Evolutionary conservation across 2,113 vertebrate genomes (phyloP), one percentile per base, ranked within the genome.

Genomic region (Sinocyclocheilus grahami): DNA sequence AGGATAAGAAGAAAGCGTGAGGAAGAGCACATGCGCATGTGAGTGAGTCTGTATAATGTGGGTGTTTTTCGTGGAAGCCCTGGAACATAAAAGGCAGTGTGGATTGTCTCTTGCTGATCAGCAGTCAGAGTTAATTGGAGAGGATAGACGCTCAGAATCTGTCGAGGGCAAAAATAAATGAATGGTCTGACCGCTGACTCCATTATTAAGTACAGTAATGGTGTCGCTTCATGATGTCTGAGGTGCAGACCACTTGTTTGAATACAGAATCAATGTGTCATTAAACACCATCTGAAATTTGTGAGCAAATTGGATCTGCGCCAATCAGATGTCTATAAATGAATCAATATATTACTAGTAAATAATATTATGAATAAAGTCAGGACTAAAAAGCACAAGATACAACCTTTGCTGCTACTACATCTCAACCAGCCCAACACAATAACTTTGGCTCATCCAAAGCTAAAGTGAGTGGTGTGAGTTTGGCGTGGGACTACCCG

Each of bases 21-120:
- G 58, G 78, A 71, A 76, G 85, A 86, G 33, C 86, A 39, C 27
- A 20, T 9, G 24, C 2, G 1, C n/a, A 24, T 37, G 1, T 16
- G 58, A 27, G 12, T 60, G 20, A 79, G 30, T 78, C 51, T 58
- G 24, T 78, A 8, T 63, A 63, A 63, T 80, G 22, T 24, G 7
- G 27, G 58, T 81, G 58, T 42, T 72, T 72, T 72, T 71, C 9
- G 1, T 60, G 60, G 78, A 81, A 81, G 37, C 16, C 58, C 39
- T 46, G 77, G 86, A 90, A 87, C 76, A 86, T 86, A 81, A 85
- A 78, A 86, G 71, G 16, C 77, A 77, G 75, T 4, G 55, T 67
- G 18, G 33, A 67, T 83, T 42, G 58, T 77, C 33, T 87, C 51
- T 63, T 13, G 62, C 86, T 53, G 42, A 46, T 78, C 78, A 48